phyloP scores from a whole-genome alignment of 2,113 vertebrate genomes.

The Corynorhinus townsendii region DNA sequence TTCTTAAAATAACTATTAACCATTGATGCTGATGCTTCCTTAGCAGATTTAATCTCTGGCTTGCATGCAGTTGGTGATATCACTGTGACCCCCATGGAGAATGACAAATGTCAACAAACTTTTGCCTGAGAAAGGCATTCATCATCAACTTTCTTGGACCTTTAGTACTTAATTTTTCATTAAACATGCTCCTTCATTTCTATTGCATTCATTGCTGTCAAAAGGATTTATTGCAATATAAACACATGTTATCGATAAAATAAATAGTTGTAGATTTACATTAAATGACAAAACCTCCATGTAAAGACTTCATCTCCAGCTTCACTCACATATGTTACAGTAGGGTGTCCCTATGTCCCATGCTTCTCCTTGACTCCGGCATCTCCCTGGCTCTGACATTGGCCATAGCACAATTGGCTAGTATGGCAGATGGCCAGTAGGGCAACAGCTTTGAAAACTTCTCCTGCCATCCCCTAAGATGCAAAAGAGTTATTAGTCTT shows the following conservation, averaged over 20 bases:
- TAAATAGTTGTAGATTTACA: neutral
- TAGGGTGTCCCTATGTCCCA: neutral
- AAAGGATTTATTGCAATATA: neutral
- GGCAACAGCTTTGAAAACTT: neutral
- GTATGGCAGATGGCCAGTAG: neutral
- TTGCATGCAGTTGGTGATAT: neutral
- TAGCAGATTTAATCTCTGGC: neutral
- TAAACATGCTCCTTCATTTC: neutral
- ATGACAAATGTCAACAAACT: neutral
- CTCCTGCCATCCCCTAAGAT: neutral
- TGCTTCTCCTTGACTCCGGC: neutral
- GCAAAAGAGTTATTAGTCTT: neutral
- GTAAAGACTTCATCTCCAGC: neutral
- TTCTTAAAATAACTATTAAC: neutral
- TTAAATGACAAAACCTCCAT: neutral
- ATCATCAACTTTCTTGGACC: neutral
- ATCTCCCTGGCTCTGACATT: neutral
- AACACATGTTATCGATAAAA: neutral
- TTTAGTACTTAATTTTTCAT: neutral
- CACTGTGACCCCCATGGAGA: neutral
- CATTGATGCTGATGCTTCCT: neutral
- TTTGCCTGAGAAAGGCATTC: neutral
- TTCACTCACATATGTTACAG: neutral
- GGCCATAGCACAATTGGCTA: neutral
- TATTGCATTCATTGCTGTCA: neutral